Conservation (phyloP, 2,113 vertebrate genomes). For the Hydropotes inermis region DNA sequence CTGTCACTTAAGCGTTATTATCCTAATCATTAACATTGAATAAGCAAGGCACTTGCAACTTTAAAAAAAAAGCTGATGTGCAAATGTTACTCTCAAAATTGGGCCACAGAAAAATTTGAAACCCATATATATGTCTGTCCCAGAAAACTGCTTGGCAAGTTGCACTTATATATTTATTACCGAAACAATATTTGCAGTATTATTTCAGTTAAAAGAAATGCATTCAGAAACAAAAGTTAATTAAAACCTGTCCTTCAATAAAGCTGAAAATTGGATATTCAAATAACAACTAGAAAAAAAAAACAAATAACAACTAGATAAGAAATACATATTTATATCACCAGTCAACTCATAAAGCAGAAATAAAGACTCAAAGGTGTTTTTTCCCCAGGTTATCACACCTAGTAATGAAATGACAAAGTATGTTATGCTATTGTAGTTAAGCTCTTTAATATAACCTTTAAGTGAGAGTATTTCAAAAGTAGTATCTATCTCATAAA, state of each 20-base stretch:
- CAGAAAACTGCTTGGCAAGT: neutral
- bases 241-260: neutral
- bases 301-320: neutral
- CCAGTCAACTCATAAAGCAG: neutral
- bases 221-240: conserved; percentile 3
- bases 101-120: neutral
- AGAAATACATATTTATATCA: neutral
- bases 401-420: neutral
- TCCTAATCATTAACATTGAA: neutral
- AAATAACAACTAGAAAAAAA: neutral
- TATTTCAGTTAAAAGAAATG: conserved; percentile 15
- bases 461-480: conserved; percentile 6
- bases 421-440: neutral
- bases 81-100: neutral
- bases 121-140: neutral
- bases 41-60: neutral
- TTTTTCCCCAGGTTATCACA: neutral
- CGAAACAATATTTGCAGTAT: conserved; percentile 14
- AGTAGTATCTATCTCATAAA: neutral
- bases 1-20: neutral
- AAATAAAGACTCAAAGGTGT: conserved; percentile 10
- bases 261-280: neutral
- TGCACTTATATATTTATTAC: conserved; percentile 25
- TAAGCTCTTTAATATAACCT: neutral
- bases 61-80: neutral